These are phyloP conservation scores for Chloroclystis v-ata DNA, from an alignment of 2,888 invertebrate genomes.

Conservation along the genomic window DNA sequence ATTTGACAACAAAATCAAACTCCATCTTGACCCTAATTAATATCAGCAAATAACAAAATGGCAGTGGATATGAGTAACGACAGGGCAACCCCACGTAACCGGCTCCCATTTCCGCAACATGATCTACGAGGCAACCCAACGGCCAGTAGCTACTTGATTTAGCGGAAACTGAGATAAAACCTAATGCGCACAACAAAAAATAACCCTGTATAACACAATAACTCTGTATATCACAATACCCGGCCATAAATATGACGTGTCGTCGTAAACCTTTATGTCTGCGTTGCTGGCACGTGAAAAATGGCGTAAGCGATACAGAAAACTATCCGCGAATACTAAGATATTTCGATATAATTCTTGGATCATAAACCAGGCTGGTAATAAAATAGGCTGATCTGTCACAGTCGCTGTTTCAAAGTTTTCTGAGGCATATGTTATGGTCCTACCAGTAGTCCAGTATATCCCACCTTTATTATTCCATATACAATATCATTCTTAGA, in stretches of 20 bases:
- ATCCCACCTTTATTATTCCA: no score
- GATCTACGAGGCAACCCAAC: slow-evolving; percentile 76
- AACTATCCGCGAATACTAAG: slow-evolving; percentile 40
- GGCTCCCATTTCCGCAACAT: slow-evolving; percentile 67
- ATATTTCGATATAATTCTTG: slow-evolving; percentile 42
- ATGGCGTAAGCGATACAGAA: slow-evolving; percentile 61
- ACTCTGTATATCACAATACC: slow-evolving; percentile 67
- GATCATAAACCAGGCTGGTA: slow-evolving; percentile 38
- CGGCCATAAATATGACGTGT: slow-evolving; percentile 75
- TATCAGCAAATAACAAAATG: slow-evolving; percentile 42
- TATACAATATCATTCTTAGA: no score
- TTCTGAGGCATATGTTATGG: background rate
- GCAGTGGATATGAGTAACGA: slow-evolving; percentile 64
- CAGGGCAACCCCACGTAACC: slow-evolving; percentile 59
- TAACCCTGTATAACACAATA: slow-evolving; percentile 43
- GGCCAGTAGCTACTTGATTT: slow-evolving; percentile 79
- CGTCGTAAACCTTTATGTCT: slow-evolving; percentile 78
- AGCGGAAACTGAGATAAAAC: slow-evolving; percentile 79
- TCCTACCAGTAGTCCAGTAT: no score
- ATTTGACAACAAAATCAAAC: background rate
- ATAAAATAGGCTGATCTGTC: slow-evolving; percentile 22
- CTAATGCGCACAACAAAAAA: slow-evolving; percentile 78
- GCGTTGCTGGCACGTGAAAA: slow-evolving; percentile 74
- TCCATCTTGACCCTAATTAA: slow-evolving; percentile 2
- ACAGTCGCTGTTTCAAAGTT: background rate